Base-by-base conservation (phyloP, 2,797 vertebrate species). In the Chlorospingus flavigularis region DNA sequence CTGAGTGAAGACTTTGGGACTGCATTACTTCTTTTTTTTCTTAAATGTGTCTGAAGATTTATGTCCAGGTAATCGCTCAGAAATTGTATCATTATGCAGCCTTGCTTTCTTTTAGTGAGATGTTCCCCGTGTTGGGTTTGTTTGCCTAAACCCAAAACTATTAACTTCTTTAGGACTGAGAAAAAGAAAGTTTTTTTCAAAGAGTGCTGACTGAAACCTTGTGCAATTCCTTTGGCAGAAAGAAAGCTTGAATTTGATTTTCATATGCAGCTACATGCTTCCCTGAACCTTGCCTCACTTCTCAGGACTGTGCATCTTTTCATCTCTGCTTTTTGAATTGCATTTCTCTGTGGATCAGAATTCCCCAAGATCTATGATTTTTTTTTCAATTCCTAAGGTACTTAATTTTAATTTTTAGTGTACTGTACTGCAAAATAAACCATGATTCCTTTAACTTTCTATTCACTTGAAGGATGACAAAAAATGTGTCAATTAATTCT, bases 211-310 rank as follows among this genome's bases (percentile, higher is more conserved):
- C 70, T 68, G 54, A 90, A 90, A 74, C 4, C 39, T 78, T 54
- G 71, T 65, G 51, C 80, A 63, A 73, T 78, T 83, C 37, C 79
- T 95, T 90, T 91, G 92, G 58, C 76, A 94, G 79, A 91, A 78
- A 75, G 17, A 28, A 91, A 60, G 12, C 33, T 80, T 75, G 70
- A 70, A 63, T 95, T 92, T 90, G 54, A 50, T 96, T 96, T 95
- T 94, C 54, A 81, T 77, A 58, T 80, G 37, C 70, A 96, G 86
- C 51, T 88, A 91, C 55, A 87, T 86, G 86, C 92, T 97, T 85
- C 23, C 87, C 73, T 92, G 54, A 92, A 93, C 53, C 65, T 86
- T 88, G 35, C 57, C 58, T 88, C 0, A 8, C 51, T 90, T 61
- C 91, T 95, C 43, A 88, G 80, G 67, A 82, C 86, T 76, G 16